Evolutionary conservation across 1,140 invertebrate species (phyloP).

Genomic region (Drosophila obscura): DNA sequence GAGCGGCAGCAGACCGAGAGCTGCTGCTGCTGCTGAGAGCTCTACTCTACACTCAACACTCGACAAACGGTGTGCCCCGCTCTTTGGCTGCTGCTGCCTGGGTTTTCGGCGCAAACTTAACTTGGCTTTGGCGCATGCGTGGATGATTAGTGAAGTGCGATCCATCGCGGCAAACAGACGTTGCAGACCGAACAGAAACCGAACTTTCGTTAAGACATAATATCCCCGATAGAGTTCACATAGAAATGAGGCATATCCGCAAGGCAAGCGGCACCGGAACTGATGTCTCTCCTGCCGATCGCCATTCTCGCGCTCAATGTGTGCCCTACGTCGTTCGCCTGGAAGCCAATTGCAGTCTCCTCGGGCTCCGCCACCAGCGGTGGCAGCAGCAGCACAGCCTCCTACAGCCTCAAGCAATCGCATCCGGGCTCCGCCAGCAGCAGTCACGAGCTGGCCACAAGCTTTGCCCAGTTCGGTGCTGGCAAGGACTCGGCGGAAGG

Average conservation of each 20-base stretch:
- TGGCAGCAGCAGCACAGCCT: conserved; percentile 38
- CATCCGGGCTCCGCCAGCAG: conserved; percentile 74
- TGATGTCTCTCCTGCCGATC: conserved; percentile 2
- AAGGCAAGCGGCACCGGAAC: not conserved
- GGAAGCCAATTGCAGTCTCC: conserved; percentile 70
- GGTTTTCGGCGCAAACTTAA: conserved; percentile 51
- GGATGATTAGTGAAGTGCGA: conserved; percentile 79
- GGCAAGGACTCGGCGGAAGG: conserved; percentile 27
- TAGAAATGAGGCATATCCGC: not conserved
- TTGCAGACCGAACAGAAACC: conserved; percentile 36
- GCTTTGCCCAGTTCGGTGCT: conserved; percentile 48
- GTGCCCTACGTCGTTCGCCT: conserved; percentile 28
- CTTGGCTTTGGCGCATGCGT: conserved; percentile 66
- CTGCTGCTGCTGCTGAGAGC: conserved; percentile 8
- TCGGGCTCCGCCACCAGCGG: conserved; percentile 1
- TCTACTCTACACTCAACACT: no score
- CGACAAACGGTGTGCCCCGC: conserved; percentile 5
- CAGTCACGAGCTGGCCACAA: conserved; percentile 62
- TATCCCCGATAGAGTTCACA: not conserved
- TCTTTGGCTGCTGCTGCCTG: conserved; percentile 37
- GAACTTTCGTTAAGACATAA: conserved; percentile 10
- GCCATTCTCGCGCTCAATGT: conserved; percentile 4
- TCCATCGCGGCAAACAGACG: conserved; percentile 71
- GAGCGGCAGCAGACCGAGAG: conserved; percentile 30
- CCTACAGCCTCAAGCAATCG: conserved; percentile 76